Evolutionary conservation across 2,797 vertebrate genomes (phyloP).

Genomic region (Emydoidea blandingii): DNA sequence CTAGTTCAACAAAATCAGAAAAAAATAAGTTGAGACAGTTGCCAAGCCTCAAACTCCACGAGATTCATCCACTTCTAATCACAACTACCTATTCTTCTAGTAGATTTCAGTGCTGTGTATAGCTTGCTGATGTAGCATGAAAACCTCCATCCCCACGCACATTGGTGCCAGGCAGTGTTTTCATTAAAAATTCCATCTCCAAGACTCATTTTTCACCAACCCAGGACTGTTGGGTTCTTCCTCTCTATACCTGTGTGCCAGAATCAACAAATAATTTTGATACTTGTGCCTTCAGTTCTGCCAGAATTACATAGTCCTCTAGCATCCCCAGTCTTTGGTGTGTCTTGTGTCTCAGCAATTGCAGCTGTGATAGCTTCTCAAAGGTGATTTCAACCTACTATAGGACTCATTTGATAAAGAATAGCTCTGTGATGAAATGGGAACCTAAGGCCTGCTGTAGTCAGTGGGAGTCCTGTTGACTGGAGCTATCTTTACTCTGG

Average conservation of each 20-base stretch:
- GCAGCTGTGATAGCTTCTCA: background rate
- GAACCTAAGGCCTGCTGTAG: background rate
- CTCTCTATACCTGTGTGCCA: slow-evolving; percentile 55
- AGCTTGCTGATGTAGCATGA: slow-evolving; percentile 55
- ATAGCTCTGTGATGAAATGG: background rate
- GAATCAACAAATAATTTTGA: slow-evolving; percentile 48
- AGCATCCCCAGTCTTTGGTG: background rate
- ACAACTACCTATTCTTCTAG: slow-evolving; percentile 26
- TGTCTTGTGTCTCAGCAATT: rapidly evolving
- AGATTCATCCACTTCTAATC: background rate
- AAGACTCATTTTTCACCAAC: slow-evolving; percentile 61
- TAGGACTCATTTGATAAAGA: background rate
- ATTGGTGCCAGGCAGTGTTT: slow-evolving; percentile 63
- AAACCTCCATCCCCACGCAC: slow-evolving; percentile 16
- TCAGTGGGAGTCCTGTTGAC: background rate
- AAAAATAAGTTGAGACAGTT: background rate
- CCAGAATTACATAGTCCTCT: rapidly evolving
- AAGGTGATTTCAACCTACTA: background rate
- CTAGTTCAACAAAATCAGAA: rapidly evolving
- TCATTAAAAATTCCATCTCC: slow-evolving; percentile 54
- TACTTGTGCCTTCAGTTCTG: slow-evolving; percentile 33
- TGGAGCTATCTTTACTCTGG: background rate
- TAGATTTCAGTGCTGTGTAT: slow-evolving; percentile 21
- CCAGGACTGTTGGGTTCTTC: slow-evolving; percentile 48
- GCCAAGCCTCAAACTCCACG: background rate